Conservation (phyloP, 2,888 invertebrate genomes). For the Xestia sexstrigata region DNA sequence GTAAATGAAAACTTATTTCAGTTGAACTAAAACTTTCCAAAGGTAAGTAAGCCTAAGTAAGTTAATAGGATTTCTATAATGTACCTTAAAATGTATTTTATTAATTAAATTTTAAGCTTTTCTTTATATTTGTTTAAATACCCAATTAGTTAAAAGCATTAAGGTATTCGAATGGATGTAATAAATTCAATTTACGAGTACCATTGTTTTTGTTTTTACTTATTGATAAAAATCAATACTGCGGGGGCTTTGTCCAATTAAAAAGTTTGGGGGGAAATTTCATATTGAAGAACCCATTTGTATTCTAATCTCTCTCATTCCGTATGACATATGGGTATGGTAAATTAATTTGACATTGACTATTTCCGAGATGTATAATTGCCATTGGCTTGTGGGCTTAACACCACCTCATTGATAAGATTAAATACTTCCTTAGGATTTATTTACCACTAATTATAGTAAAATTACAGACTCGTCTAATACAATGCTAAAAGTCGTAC, state of each 20-base stretch:
- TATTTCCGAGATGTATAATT: too few species aligned
- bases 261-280: neutral
- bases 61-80: slow-evolving; percentile 1
- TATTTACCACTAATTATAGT: too few species aligned
- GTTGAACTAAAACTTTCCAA: neutral
- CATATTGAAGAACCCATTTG: neutral
- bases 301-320: neutral
- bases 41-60: neutral
- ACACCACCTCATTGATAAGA: too few species aligned
- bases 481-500: too few species aligned
- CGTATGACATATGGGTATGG: too few species aligned
- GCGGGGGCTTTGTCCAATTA: neutral
- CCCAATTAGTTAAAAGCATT: slow-evolving; percentile 20
- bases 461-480: too few species aligned
- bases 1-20: slow-evolving; percentile 2
- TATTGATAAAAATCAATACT: neutral
- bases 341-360: too few species aligned
- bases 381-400: too few species aligned
- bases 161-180: neutral
- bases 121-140: slow-evolving; percentile 10
- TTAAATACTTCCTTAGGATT: too few species aligned
- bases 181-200: too few species aligned
- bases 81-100: neutral
- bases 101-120: neutral
- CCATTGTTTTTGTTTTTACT: too few species aligned